These are phyloP conservation scores for Blastobasis lacticolella DNA, from an alignment of 2,888 invertebrate species.

Conservation along the genomic window DNA sequence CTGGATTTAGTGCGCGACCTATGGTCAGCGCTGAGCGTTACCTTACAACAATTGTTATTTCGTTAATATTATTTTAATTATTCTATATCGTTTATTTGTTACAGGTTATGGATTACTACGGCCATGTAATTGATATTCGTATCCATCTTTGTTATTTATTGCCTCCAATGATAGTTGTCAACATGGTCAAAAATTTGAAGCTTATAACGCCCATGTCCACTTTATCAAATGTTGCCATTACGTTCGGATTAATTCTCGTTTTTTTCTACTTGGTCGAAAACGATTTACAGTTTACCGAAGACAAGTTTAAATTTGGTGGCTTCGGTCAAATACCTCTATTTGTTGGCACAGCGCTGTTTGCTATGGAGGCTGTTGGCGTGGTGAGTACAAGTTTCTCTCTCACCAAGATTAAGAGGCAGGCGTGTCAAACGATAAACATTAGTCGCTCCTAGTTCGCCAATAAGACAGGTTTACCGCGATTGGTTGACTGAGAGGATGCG, in stretches of 20 bases:
- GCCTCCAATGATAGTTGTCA: constrained; percentile 76
- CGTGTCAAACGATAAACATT: neutral
- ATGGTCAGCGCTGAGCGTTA: too few relatives aligned
- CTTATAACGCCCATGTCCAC: constrained; percentile 85
- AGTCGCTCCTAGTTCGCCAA: too few relatives aligned
- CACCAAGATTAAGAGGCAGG: neutral
- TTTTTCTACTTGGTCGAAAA: constrained; percentile 81
- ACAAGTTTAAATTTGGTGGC: constrained; percentile 62
- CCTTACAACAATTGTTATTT: too few relatives aligned
- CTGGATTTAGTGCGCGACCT: too few relatives aligned
- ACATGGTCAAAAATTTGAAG: constrained; percentile 81
- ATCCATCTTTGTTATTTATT: constrained; percentile 75
- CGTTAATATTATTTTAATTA: too few relatives aligned
- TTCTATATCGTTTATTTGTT: too few relatives aligned
- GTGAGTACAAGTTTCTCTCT: constrained; percentile 53
- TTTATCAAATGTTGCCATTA: constrained; percentile 82
- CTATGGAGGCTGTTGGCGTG: constrained; percentile 86
- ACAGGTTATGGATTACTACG: constrained; percentile 66
- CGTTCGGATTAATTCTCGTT: constrained; percentile 81
- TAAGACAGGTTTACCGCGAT: too few relatives aligned
- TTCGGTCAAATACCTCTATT: constrained; percentile 80
- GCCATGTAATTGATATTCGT: constrained; percentile 47
- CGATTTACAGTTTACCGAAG: constrained; percentile 65
- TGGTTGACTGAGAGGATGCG: too few relatives aligned
- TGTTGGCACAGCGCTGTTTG: constrained; percentile 91